Evolutionary conservation across 2,888 invertebrate species (phyloP).

Genomic region (Lutraria lutraria): DNA sequence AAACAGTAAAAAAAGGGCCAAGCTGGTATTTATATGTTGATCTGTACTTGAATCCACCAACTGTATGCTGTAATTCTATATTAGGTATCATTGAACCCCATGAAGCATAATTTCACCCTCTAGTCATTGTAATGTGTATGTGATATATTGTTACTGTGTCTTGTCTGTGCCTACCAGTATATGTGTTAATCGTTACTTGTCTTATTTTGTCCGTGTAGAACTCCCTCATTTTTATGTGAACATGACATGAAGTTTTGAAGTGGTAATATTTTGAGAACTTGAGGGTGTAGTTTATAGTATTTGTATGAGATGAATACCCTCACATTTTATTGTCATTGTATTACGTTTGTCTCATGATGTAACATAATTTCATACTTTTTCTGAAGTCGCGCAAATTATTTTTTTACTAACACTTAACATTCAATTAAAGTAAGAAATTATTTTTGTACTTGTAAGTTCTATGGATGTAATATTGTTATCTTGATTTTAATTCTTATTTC

Average conservation of each 20-base stretch:
- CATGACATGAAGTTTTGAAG: neutral
- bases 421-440: neutral
- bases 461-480: too few species aligned
- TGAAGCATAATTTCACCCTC: constrained; percentile 52
- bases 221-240: neutral
- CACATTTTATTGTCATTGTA: neutral
- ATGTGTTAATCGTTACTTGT: neutral
- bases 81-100: neutral
- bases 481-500: neutral
- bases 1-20: too few species aligned
- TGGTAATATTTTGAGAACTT: neutral
- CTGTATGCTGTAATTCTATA: neutral
- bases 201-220: neutral
- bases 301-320: neutral
- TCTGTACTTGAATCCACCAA: too few species aligned
- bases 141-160: constrained; percentile 13
- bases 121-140: constrained; percentile 41
- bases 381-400: too few species aligned
- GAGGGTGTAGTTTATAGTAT: neutral
- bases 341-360: too few species aligned
- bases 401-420: neutral
- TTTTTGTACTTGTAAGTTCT: neutral
- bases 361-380: too few species aligned
- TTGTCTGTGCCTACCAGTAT: neutral
- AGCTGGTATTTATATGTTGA: too few species aligned